Evolutionary conservation across 2,888 invertebrate genomes (phyloP).

Genomic region (Ganaspis brasiliensis): DNA sequence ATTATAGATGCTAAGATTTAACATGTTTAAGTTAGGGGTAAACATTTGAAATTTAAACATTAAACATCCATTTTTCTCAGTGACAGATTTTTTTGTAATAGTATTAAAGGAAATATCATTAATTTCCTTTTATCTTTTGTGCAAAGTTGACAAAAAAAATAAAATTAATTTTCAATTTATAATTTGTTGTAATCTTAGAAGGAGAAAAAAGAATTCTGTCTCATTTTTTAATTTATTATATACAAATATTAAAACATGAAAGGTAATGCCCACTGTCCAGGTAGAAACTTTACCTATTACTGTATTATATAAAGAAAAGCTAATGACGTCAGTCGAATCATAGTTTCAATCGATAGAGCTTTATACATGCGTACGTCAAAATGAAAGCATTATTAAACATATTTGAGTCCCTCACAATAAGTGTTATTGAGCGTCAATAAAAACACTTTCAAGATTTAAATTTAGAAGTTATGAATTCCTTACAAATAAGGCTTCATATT

Average conservation of each 20-base stretch:
- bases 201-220: neutral
- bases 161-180: too few species aligned
- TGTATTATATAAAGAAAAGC: conserved; percentile 32
- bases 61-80: too few species aligned
- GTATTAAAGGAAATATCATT: too few species aligned
- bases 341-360: conserved; percentile 32
- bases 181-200: neutral
- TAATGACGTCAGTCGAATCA: conserved; percentile 42
- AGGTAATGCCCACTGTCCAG: neutral
- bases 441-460: neutral
- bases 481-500: too few species aligned
- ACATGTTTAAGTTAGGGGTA: too few species aligned
- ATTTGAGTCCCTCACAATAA: neutral
- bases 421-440: neutral
- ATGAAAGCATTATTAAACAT: conserved; percentile 20
- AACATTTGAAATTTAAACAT: too few species aligned
- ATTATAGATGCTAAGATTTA: too few species aligned
- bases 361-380: conserved; percentile 43
- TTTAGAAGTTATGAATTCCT: too few species aligned
- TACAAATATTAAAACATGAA: neutral
- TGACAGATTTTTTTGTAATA: too few species aligned
- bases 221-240: neutral
- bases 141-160: too few species aligned
- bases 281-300: conserved; percentile 13
- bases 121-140: too few species aligned